A percentile compares a stretch with the other conserved stretches of the same genome.
These are phyloP conservation scores for Drosophila baimaii DNA, from an alignment of 1,140 invertebrate species.

Conservation along the genomic window DNA sequence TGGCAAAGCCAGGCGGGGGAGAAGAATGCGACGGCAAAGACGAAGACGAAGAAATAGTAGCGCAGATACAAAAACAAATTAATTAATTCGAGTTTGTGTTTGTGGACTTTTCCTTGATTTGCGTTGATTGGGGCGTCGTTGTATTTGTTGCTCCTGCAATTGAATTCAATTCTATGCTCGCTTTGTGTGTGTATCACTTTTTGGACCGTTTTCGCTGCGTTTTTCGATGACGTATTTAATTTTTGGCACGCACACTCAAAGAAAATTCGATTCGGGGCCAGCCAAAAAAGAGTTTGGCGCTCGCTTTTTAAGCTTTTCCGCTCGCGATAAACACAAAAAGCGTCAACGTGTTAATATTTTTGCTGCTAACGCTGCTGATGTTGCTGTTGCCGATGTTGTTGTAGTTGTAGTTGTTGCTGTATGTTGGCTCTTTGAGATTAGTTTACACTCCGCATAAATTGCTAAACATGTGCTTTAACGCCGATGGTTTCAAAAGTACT, in stretches of 20 bases:
- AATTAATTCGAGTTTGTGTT: constrained; percentile 60
- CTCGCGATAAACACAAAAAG: constrained; percentile 61
- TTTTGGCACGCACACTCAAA: constrained; percentile 65
- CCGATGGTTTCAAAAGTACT: constrained; percentile 70
- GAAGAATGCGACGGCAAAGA: constrained; percentile 1
- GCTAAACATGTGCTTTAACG: constrained; percentile 65
- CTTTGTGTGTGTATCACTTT: constrained; percentile 24
- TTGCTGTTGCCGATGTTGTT: constrained; percentile 2
- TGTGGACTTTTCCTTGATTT: constrained; percentile 67
- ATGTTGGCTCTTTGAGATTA: constrained; percentile 42
- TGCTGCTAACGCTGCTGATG: constrained; percentile 18
- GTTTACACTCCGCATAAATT: constrained; percentile 51
- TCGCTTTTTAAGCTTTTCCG: constrained; percentile 57
- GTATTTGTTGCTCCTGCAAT: constrained; percentile 59
- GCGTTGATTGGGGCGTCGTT: constrained; percentile 49
- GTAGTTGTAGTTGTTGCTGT: constrained; percentile 14
- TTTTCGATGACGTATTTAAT: constrained; percentile 77
- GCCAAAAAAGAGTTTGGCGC: constrained; percentile 27
- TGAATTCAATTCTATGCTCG: constrained; percentile 59
- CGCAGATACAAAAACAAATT: constrained; percentile 65
- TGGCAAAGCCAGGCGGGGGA: constrained; percentile 32
- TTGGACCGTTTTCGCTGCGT: constrained; percentile 53
- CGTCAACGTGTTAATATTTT: constrained; percentile 63
- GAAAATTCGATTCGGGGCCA: constrained; percentile 51
- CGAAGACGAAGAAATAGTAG: neutral